Conservation (phyloP, 1,140 invertebrate species). For the Tribolium madens region DNA sequence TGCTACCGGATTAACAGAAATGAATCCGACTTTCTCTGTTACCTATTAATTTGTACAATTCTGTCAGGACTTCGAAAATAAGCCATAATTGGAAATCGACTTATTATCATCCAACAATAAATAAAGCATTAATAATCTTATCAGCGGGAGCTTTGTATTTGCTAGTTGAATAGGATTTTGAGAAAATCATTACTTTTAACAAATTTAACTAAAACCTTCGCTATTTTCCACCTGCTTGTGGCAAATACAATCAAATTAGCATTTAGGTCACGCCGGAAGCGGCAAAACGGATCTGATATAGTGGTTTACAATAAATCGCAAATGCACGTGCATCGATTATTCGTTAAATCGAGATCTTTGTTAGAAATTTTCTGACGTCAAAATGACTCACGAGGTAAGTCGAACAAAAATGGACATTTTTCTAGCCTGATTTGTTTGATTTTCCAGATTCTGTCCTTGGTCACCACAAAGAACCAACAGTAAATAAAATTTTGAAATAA, state of each 20-base stretch:
- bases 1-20: background rate
- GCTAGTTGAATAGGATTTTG: background rate
- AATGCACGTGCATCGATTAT: background rate
- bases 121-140: background rate
- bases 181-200: background rate
- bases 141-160: background rate
- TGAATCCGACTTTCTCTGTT: background rate
- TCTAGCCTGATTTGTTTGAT: background rate
- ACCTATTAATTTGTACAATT: background rate
- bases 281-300: background rate
- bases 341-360: background rate
- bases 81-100: background rate
- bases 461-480: background rate
- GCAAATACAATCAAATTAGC: background rate
- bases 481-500: slow-evolving; percentile 28
- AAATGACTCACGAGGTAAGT: background rate
- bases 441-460: background rate
- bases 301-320: background rate
- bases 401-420: background rate
- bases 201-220: background rate
- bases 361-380: background rate
- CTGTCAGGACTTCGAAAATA: background rate
- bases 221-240: background rate
- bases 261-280: slow-evolving; percentile 8
- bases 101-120: background rate